A percentile compares a stretch with the other conserved stretches of the same genome.
These are phyloP conservation scores for Acrossocheilus fasciatus DNA, from an alignment of 2,797 vertebrate genomes.

Conservation along the genomic window DNA sequence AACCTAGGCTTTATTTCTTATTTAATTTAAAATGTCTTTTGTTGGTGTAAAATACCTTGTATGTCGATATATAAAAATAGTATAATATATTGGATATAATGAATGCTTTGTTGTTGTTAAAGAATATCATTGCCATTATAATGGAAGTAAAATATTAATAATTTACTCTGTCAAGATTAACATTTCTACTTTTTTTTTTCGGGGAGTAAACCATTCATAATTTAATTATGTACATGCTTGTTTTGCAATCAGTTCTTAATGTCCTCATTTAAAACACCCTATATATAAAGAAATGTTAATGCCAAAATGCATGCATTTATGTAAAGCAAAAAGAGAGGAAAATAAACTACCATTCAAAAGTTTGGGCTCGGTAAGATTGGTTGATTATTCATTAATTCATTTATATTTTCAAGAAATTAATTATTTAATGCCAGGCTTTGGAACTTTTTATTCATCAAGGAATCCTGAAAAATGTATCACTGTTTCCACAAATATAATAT, in stretches of 20 bases:
- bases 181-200: background rate
- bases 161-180: background rate
- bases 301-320: background rate
- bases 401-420: background rate
- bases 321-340: background rate
- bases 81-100: background rate
- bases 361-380: no score
- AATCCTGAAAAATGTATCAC: background rate
- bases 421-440: background rate
- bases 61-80: no score
- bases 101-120: background rate
- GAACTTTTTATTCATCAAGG: background rate
- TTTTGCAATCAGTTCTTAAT: background rate
- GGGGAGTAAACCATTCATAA: background rate
- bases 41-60: background rate
- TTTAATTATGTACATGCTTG: background rate
- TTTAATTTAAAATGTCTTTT: background rate
- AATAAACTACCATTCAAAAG: no score
- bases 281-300: background rate
- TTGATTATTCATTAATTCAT: no score
- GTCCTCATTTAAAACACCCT: background rate
- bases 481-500: no score
- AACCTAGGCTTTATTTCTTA: slow-evolving; percentile 1
- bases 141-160: background rate
- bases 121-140: background rate